These are phyloP conservation scores for Orthosia incerta DNA, from an alignment of 2,888 invertebrate species.

Conservation along the genomic window DNA sequence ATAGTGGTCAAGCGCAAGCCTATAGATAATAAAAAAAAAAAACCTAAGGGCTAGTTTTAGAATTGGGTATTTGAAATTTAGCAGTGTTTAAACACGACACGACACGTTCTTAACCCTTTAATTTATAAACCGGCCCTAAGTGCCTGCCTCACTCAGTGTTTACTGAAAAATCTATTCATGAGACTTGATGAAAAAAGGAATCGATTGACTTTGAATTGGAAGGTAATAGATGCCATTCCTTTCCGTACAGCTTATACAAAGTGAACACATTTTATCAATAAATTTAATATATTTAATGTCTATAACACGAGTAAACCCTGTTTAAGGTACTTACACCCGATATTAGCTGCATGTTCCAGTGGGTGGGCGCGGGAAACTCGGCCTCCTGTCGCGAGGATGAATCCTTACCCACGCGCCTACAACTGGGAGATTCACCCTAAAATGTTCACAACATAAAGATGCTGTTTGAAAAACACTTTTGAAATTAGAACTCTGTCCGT, in stretches of 20 bases:
- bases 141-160: too few relatives aligned
- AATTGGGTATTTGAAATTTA: too few relatives aligned
- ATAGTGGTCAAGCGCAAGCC: too few relatives aligned
- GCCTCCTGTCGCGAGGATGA: slow-evolving; percentile 88
- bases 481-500: slow-evolving; percentile 57
- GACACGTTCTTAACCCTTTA: too few relatives aligned
- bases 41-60: too few relatives aligned
- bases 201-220: too few relatives aligned
- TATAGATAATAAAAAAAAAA: too few relatives aligned
- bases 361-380: slow-evolving; percentile 74
- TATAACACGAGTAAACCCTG: slow-evolving; percentile 17
- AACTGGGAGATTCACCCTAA: slow-evolving; percentile 76
- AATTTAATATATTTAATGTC: slow-evolving; percentile 10
- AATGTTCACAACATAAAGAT: slow-evolving; percentile 52
- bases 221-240: too few relatives aligned
- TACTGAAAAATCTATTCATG: too few relatives aligned
- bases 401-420: slow-evolving; percentile 79
- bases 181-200: too few relatives aligned
- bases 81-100: too few relatives aligned
- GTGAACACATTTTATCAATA: not conserved
- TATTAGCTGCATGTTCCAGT: slow-evolving; percentile 71
- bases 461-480: slow-evolving; percentile 24
- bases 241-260: not conserved
- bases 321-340: slow-evolving; percentile 77
- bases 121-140: too few relatives aligned